Percentiles rank a stretch among this genome's conserved stretches.
Evolutionary conservation across 2,888 invertebrate species (phyloP).

Genomic region (Timandra comae): DNA sequence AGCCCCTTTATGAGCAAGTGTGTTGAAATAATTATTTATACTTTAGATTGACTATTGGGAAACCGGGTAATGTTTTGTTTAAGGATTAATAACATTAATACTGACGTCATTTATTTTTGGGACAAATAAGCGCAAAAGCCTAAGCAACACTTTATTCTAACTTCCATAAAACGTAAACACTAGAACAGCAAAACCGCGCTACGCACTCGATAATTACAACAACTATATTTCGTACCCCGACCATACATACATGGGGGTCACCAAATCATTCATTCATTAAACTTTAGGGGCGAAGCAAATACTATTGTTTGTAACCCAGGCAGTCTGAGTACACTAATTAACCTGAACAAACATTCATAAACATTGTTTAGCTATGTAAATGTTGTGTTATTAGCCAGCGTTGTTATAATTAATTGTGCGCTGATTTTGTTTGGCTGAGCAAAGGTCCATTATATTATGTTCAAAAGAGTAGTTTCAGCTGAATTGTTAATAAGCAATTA

Average conservation of each 20-base stretch:
- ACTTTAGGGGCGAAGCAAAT: constrained; percentile 53
- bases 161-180: too few relatives aligned
- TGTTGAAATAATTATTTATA: too few relatives aligned
- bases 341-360: constrained; percentile 53
- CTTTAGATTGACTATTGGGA: too few relatives aligned
- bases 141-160: too few relatives aligned
- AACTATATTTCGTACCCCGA: too few relatives aligned
- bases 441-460: constrained; percentile 34
- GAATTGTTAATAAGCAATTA: neutral
- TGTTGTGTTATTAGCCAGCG: constrained; percentile 26
- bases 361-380: constrained; percentile 23
- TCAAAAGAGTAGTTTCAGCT: constrained; percentile 31
- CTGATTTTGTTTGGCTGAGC: constrained; percentile 10
- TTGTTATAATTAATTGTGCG: constrained; percentile 21
- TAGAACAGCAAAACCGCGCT: too few relatives aligned
- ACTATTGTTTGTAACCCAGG: constrained; percentile 38
- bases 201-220: too few relatives aligned
- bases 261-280: constrained; percentile 65
- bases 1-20: too few relatives aligned
- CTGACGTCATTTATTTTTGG: neutral
- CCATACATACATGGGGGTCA: constrained; percentile 43
- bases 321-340: constrained; percentile 57
- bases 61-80: too few relatives aligned
- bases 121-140: too few relatives aligned
- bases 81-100: too few relatives aligned